Conservation (phyloP, 2,113 vertebrate species). For the Ptychochromis oligacanthus region DNA sequence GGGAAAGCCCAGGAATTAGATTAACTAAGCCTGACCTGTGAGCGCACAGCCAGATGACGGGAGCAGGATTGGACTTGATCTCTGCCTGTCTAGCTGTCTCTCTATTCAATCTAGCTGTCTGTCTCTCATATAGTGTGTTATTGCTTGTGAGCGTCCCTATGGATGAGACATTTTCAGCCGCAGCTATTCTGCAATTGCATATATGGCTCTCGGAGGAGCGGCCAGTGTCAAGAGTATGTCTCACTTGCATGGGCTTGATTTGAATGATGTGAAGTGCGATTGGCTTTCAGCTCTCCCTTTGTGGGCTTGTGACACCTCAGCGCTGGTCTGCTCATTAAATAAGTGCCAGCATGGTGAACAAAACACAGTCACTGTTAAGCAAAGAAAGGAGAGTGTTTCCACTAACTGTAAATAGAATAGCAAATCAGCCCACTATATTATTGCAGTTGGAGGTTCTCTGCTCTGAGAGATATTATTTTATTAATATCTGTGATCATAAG, state of each 20-base stretch:
- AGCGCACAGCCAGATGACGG: conserved; percentile 75
- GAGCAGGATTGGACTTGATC: conserved; percentile 81
- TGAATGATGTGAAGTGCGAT: conserved; percentile 68
- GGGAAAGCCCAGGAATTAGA: conserved; percentile 81
- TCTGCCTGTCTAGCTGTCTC: conserved; percentile 81
- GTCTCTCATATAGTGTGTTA: conserved; percentile 73
- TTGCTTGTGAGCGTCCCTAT: conserved; percentile 78
- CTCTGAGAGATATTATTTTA: conserved; percentile 30
- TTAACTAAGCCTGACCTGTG: conserved; percentile 82
- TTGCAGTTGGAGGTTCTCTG: conserved; percentile 27
- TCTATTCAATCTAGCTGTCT: conserved; percentile 83
- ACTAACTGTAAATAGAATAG: not conserved
- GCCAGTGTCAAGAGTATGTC: conserved; percentile 70
- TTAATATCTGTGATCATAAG: conserved; percentile 50
- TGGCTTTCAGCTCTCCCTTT: conserved; percentile 56
- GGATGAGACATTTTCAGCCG: conserved; percentile 73
- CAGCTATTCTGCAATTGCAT: conserved; percentile 69
- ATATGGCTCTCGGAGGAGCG: conserved; percentile 69
- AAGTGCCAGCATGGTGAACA: conserved; percentile 37
- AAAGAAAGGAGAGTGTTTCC: conserved; percentile 9
- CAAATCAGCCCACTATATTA: not conserved
- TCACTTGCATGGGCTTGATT: conserved; percentile 73
- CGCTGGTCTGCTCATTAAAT: conserved; percentile 65
- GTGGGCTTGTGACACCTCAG: conserved; percentile 47
- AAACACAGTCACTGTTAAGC: conserved; percentile 24